These are phyloP conservation scores for Ptilorrhoa leucosticta DNA, from an alignment of 2,113 vertebrate species.

Conservation along the genomic window DNA sequence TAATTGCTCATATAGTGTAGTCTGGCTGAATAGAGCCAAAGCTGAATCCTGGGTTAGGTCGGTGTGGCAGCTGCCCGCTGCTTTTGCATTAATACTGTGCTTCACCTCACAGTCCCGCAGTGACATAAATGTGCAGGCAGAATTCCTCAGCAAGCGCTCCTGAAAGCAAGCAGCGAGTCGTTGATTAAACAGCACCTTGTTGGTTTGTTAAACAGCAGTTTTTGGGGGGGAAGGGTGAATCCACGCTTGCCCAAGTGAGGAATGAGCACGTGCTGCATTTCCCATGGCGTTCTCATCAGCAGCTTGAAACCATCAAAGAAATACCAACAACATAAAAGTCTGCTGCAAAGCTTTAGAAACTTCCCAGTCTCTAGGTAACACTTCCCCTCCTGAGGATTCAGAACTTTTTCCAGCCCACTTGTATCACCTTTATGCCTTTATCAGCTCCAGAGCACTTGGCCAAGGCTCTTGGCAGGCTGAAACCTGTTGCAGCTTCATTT, in stretches of 20 bases:
- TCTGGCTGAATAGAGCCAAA: neutral
- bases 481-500: neutral
- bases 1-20: neutral
- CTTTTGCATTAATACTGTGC: neutral
- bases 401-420: neutral
- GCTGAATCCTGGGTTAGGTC: neutral
- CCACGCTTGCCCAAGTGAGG: neutral
- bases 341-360: neutral
- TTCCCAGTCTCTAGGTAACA: neutral
- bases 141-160: neutral
- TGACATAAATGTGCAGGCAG: neutral
- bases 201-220: neutral
- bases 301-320: neutral
- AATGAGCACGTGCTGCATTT: neutral
- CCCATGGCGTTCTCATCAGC: neutral
- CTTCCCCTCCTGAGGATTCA: neutral
- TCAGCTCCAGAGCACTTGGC: conserved; percentile 12
- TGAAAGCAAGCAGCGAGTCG: neutral
- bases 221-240: neutral
- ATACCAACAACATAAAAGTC: neutral
- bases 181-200: neutral
- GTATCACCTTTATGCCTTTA: conserved; percentile 50
- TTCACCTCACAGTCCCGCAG: neutral
- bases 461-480: conserved; percentile 7
- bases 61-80: conserved; percentile 1